A percentile compares a stretch with the other conserved stretches of the same genome.
These are phyloP conservation scores for Spinus pinus DNA, from an alignment of 2,797 vertebrate genomes.

Conservation along the genomic window DNA sequence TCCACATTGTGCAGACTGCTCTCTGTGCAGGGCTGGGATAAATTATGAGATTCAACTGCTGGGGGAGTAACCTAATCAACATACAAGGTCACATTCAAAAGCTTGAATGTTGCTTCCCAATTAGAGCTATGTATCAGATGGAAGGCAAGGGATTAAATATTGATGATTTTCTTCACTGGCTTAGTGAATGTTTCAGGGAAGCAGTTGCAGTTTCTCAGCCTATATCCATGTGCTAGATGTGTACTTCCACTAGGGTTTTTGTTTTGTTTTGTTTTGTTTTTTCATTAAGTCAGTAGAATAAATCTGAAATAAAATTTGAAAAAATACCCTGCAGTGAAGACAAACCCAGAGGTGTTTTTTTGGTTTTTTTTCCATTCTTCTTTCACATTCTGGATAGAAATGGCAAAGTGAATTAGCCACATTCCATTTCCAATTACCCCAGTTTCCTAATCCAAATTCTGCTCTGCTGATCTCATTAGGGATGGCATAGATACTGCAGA, in stretches of 20 bases:
- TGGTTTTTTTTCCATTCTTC: neutral
- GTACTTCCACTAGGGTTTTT: neutral
- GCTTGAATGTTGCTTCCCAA: neutral
- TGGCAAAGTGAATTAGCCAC: neutral
- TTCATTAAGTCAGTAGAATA: neutral
- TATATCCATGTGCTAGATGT: neutral
- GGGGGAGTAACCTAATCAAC: neutral
- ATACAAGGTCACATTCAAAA: constrained; percentile 41
- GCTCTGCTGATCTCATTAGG: neutral
- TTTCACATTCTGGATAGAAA: neutral
- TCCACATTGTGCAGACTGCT: constrained; percentile 5
- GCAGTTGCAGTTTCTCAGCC: neutral
- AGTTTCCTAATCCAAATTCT: neutral
- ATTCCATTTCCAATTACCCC: neutral
- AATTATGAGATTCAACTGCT: neutral
- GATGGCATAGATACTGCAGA: neutral
- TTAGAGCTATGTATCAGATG: neutral
- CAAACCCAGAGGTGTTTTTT: neutral
- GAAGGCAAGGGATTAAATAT: constrained; percentile 41
- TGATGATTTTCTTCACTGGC: neutral
- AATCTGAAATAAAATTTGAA: neutral
- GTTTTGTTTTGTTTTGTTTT: neutral
- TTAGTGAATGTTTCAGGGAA: neutral
- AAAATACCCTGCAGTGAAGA: neutral
- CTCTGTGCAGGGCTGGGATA: neutral